Evolutionary conservation across 2,888 invertebrate species (phyloP), one percentile per base, ranked within the genome.

Genomic region (Heteromurus nitidus): DNA sequence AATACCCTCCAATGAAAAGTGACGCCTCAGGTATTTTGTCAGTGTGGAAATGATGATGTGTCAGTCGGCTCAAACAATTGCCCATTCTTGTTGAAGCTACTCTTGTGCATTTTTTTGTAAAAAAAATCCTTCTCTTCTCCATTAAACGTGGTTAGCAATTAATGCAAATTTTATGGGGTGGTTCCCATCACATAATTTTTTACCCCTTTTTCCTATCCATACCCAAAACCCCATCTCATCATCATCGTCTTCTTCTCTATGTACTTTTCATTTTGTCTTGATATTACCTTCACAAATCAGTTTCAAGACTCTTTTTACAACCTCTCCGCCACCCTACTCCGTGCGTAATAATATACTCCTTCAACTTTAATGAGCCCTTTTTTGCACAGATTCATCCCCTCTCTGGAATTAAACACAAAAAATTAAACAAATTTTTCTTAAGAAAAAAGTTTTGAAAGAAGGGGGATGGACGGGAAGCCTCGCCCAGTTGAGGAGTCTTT

Each of bases 141-240:
- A 72, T 74, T 74, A 67, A 75, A 53, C 28, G 28, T 53, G 68
- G 77, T 44, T 65, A 64, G 79, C 74, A 82, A 82, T 82, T 80
- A 82, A 82, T 82, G 82, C 80, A 82, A 82, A 82, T 79, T 82
- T 81, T 79, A 82, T 74, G 74, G 82, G 82, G 79, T 80, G 79
- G 82, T 79, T 80, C 82, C 77, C 77, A 70, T 64, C 77, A 79
- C 77, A 70, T 69, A 53, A 60, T 31, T 55, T 60, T 60, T 42
- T 28, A 13, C 42, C 24, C 26, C 44, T 65, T 31, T 11, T 47
- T n/a, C 36, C n/a, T 18, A 3, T 22, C 13, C n/a, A 7, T 18
- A n/a, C 22, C 42, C 9, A 36, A 36, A 36, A 50, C 36, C 26
- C 36, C 30, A 24, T 58, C 22, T 16, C 26, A 31, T 26, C 18